Evolutionary conservation across 1,140 invertebrate genomes (phyloP).

Genomic region (Panagrolaimus sp.): DNA sequence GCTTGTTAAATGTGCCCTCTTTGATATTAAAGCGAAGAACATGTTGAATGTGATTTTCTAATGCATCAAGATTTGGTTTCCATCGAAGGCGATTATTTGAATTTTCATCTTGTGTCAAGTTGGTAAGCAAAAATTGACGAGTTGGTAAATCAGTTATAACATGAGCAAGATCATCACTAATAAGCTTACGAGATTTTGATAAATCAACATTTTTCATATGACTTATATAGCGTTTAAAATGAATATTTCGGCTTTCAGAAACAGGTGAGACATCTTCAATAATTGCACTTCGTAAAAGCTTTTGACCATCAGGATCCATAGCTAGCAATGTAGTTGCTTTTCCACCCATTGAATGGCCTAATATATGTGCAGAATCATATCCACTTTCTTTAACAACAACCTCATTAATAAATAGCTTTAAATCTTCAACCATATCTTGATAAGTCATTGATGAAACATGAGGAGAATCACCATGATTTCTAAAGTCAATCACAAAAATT

Average conservation of each 20-base stretch:
- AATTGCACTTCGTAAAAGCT: conserved; percentile 39
- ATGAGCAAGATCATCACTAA: conserved; percentile 26
- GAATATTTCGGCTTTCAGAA: background rate
- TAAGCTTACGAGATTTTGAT: conserved; percentile 24
- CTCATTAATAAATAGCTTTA: conserved; percentile 38
- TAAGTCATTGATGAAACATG: conserved; percentile 32
- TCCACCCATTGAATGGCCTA: conserved; percentile 54
- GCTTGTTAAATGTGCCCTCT: conserved; percentile 27
- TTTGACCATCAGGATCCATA: conserved; percentile 17
- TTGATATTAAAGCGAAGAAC: conserved; percentile 61
- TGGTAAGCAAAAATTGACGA: conserved; percentile 71
- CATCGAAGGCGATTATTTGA: conserved; percentile 66
- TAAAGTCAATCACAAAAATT: conserved; percentile 41
- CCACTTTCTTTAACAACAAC: conserved; percentile 24
- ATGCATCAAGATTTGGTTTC: conserved; percentile 69
- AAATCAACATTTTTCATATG: conserved; percentile 44
- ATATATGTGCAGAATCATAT: conserved; percentile 31
- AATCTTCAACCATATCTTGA: conserved; percentile 43
- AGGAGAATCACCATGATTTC: conserved; percentile 49
- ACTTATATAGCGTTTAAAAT: conserved; percentile 25
- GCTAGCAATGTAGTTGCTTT: conserved; percentile 43
- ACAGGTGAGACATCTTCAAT: conserved; percentile 35
- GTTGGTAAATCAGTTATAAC: conserved; percentile 59
- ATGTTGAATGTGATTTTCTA: conserved; percentile 65
- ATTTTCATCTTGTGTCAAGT: conserved; percentile 63